phyloP scores from a whole-genome alignment of 1,140 invertebrate species.

The Galendromus occidentalis region DNA sequence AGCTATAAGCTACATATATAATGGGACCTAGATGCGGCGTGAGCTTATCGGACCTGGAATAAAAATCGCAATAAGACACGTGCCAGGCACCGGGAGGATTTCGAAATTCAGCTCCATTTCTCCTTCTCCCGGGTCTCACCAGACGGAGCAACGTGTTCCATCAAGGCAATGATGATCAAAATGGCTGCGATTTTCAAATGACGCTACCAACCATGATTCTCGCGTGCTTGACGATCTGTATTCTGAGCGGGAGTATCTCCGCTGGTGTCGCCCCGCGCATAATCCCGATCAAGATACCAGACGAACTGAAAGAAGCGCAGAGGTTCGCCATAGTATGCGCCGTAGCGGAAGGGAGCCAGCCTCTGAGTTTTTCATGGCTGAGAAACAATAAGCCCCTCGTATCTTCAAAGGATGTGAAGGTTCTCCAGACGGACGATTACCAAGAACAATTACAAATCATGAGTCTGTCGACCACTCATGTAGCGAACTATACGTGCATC shows the following conservation, averaged over 20 bases:
- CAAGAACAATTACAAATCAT: constrained; percentile 25
- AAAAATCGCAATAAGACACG: no score
- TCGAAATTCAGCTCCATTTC: no score
- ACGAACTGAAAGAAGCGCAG: not conserved
- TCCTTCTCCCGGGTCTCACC: not conserved
- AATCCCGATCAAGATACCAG: not conserved
- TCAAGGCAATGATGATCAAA: not conserved
- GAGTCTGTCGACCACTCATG: constrained; percentile 31
- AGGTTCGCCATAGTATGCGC: not conserved
- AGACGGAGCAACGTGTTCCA: not conserved
- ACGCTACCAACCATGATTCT: no score
- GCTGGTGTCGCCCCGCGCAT: not conserved
- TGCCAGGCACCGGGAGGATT: no score
- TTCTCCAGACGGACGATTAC: constrained; percentile 10
- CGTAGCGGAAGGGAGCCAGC: not conserved
- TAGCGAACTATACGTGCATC: constrained; percentile 53
- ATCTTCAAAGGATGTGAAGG: not conserved
- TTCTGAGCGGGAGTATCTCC: no score
- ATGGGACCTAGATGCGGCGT: no score
- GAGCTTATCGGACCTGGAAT: no score
- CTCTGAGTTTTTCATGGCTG: constrained; percentile 12
- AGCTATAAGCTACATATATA: no score
- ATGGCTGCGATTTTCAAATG: not conserved
- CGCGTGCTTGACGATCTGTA: no score
- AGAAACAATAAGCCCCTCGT: not conserved